Evolutionary conservation across 2,888 invertebrate species (phyloP).

Genomic region (Mellilla xanthometata): DNA sequence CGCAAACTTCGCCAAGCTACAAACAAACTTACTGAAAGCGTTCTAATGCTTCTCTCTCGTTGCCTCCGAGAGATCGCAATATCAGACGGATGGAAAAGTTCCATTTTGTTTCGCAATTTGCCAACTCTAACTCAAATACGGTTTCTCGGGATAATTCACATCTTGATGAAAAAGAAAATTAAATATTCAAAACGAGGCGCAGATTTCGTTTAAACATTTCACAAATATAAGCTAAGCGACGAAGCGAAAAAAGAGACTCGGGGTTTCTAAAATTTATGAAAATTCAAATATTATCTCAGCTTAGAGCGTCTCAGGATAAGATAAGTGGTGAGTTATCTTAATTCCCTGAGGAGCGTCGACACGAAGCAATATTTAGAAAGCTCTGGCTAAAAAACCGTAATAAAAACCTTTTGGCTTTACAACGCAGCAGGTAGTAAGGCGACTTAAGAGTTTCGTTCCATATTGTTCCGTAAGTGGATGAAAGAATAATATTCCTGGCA

Average conservation of each 20-base stretch:
- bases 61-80: conserved; percentile 2
- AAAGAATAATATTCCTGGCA: conserved; percentile 59
- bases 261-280: conserved; percentile 24
- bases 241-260: conserved; percentile 11
- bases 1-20: background rate
- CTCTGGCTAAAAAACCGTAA: conserved; percentile 54
- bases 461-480: conserved; percentile 56
- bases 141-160: background rate
- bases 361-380: conserved; percentile 64
- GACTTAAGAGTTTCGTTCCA: conserved; percentile 43
- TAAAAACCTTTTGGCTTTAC: conserved; percentile 54
- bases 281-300: conserved; percentile 50
- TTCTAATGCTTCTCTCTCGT: background rate
- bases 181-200: background rate
- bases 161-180: conserved; percentile 1
- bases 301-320: conserved; percentile 59
- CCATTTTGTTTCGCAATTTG: conserved; percentile 1
- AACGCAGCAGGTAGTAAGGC: conserved; percentile 64
- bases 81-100: conserved; percentile 3
- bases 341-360: conserved; percentile 49
- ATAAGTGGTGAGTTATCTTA: conserved; percentile 65
- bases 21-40: conserved; percentile 1
- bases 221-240: conserved; percentile 3
- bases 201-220: conserved; percentile 1
- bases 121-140: conserved; percentile 5